Percentiles rank a stretch among this genome's conserved stretches.
These are phyloP conservation scores for Noctua comes DNA, from an alignment of 2,888 invertebrate species.

Conservation along the genomic window DNA sequence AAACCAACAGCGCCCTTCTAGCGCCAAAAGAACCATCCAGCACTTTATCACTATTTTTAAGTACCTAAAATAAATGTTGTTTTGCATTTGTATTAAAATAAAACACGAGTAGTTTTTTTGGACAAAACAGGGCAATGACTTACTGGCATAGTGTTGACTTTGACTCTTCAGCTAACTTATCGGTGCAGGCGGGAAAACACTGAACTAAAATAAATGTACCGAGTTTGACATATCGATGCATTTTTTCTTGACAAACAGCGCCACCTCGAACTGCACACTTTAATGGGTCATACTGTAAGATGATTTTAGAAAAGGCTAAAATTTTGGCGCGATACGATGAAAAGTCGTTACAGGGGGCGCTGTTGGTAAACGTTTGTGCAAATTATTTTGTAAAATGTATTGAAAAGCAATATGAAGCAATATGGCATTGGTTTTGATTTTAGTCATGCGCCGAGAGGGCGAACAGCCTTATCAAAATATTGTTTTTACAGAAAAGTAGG, in stretches of 20 bases:
- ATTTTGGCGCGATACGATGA: not conserved
- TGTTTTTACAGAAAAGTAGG: constrained; percentile 1
- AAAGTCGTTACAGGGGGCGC: not conserved
- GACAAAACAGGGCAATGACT: not conserved
- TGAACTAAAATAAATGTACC: not conserved
- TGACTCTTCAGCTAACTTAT: not conserved
- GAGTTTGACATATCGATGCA: not conserved
- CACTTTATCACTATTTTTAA: not conserved
- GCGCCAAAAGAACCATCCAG: not conserved
- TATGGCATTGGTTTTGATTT: not conserved
- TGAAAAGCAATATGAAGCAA: not conserved
- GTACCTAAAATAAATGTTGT: not conserved
- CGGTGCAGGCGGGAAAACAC: not conserved
- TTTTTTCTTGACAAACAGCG: not conserved
- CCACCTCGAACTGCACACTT: not conserved
- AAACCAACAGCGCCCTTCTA: no score
- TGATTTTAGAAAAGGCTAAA: not conserved
- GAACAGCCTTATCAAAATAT: not conserved
- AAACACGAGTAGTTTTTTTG: constrained; percentile 10
- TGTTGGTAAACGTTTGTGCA: not conserved
- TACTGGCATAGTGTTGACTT: not conserved
- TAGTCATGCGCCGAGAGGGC: not conserved
- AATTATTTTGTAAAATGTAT: not conserved
- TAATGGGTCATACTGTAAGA: not conserved
- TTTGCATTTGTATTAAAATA: constrained; percentile 2